These are phyloP conservation scores for Antheraea assamensis DNA, from an alignment of 2,888 invertebrate species.

Conservation along the genomic window DNA sequence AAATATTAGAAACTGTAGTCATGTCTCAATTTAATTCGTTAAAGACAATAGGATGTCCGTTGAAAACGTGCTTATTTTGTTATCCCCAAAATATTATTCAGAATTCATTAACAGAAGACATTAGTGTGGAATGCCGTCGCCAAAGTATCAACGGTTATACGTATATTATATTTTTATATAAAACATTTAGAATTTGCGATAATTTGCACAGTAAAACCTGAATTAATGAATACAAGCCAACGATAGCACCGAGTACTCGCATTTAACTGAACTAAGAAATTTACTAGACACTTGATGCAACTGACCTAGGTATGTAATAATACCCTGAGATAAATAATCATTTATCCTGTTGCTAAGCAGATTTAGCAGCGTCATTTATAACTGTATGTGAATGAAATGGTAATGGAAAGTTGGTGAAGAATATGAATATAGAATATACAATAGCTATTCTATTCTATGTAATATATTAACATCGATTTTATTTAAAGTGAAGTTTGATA, in stretches of 20 bases:
- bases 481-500: not conserved
- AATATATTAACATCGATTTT: not conserved
- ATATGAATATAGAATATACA: too few relatives aligned
- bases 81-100: not conserved
- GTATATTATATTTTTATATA: not conserved
- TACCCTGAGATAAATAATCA: not conserved
- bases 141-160: not conserved
- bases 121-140: not conserved
- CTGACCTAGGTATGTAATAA: not conserved
- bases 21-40: not conserved
- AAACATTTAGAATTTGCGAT: too few relatives aligned
- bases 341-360: not conserved
- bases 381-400: too few relatives aligned
- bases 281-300: not conserved
- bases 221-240: too few relatives aligned
- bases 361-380: not conserved
- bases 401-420: not conserved
- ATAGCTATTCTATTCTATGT: too few relatives aligned
- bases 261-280: not conserved
- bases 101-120: not conserved
- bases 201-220: too few relatives aligned
- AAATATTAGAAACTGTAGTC: not conserved
- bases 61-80: not conserved
- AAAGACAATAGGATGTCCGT: too few relatives aligned
- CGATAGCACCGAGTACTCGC: not conserved